Conservation (phyloP, 2,888 invertebrate genomes). For the Deilephila elpenor region DNA sequence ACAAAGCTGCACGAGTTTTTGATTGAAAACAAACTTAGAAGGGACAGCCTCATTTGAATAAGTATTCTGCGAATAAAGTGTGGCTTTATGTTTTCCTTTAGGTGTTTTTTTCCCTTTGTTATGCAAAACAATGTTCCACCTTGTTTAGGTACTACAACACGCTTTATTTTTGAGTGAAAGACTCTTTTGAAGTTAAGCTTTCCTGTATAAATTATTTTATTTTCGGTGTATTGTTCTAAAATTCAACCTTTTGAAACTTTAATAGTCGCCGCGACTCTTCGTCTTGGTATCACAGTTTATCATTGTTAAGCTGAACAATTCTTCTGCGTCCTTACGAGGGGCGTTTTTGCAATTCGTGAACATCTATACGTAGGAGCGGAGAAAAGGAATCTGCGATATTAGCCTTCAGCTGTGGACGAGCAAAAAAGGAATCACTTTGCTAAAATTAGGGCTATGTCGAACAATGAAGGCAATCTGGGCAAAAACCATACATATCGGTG, state of each 20-base stretch:
- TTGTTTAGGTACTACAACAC: conserved; percentile 84
- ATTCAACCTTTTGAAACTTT: conserved; percentile 77
- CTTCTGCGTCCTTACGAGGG: neutral
- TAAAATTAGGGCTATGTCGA: conserved; percentile 33
- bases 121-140: conserved; percentile 85
- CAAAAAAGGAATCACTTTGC: conserved; percentile 32
- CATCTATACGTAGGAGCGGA: neutral
- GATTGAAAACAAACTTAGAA: conserved; percentile 85
- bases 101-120: conserved; percentile 84
- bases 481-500: conserved; percentile 40
- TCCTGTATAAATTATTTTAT: conserved; percentile 84
- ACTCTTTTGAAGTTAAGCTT: conserved; percentile 85
- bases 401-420: neutral
- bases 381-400: conserved; percentile 16
- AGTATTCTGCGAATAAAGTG: conserved; percentile 85
- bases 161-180: conserved; percentile 85
- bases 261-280: conserved; percentile 72
- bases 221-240: conserved; percentile 82
- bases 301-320: conserved; percentile 52
- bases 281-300: conserved; percentile 68
- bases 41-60: conserved; percentile 85
- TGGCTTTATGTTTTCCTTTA: conserved; percentile 85
- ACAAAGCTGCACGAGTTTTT: conserved; percentile 84
- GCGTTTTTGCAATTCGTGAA: conserved; percentile 8
- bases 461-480: conserved; percentile 37